Evolutionary conservation across 37 sponge, comb jelly and placozoan species (phyloP).

Genomic region (Spongia lamella): DNA sequence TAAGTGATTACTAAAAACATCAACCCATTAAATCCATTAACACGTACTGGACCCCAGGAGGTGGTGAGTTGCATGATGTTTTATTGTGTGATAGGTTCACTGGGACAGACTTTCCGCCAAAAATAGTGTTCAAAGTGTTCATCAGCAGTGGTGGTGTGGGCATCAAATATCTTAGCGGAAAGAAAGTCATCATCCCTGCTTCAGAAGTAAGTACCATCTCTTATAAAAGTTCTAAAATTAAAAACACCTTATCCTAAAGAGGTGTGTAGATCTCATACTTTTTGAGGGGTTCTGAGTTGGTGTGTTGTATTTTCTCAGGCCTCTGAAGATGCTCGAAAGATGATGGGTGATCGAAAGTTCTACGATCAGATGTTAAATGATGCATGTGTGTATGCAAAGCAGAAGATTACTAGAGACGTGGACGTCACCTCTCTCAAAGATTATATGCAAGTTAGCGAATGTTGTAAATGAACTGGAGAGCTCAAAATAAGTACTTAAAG

Average conservation of each 20-base stretch:
- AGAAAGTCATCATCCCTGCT: slow-evolving; percentile 79
- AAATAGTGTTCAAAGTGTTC: slow-evolving; percentile 90
- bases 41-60: no score
- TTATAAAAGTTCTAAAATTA: not conserved
- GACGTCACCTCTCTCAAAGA: slow-evolving; percentile 92
- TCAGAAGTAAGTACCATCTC: slow-evolving; percentile 61
- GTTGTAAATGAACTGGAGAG: not conserved
- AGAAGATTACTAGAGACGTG: slow-evolving; percentile 68
- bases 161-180: slow-evolving; percentile 85
- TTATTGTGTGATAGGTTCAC: slow-evolving; percentile 67
- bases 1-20: no score
- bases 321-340: slow-evolving; percentile 80
- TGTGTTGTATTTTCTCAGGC: slow-evolving; percentile 51
- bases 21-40: no score
- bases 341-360: slow-evolving; percentile 87
- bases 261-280: no score
- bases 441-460: slow-evolving; percentile 73
- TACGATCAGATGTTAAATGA: slow-evolving; percentile 86
- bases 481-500: not conserved
- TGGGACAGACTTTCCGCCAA: slow-evolving; percentile 87
- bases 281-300: no score
- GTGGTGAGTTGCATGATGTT: no score
- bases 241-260: no score
- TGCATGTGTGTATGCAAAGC: slow-evolving; percentile 67
- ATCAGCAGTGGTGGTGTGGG: slow-evolving; percentile 52